Evolutionary conservation across 1,140 invertebrate genomes (phyloP).

Genomic region (Hypsibius dujardini): DNA sequence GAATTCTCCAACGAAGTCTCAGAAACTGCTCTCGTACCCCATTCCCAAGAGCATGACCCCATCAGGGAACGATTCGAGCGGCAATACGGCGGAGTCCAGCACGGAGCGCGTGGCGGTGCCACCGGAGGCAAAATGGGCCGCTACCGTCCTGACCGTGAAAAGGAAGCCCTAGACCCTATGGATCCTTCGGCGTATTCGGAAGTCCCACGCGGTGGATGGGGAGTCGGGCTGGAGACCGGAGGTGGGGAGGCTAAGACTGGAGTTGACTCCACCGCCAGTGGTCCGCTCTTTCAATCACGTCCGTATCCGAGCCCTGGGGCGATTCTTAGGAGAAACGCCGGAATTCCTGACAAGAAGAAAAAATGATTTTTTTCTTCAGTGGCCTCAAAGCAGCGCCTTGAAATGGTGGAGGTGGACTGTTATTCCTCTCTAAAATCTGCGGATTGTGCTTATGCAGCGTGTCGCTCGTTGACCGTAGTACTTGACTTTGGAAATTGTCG

Average conservation of each 20-base stretch:
- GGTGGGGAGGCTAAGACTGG: slow-evolving; percentile 62
- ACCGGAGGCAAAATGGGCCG: neutral
- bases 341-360: slow-evolving; percentile 20
- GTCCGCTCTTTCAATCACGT: slow-evolving; percentile 46
- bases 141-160: slow-evolving; percentile 18
- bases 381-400: too few species aligned
- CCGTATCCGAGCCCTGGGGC: slow-evolving; percentile 81
- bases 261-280: slow-evolving; percentile 70
- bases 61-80: neutral
- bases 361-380: slow-evolving; percentile 18
- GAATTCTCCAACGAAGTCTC: too few species aligned
- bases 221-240: slow-evolving; percentile 49
- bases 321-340: slow-evolving; percentile 42
- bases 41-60: slow-evolving; percentile 18
- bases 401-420: too few species aligned
- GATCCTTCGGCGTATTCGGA: slow-evolving; percentile 70
- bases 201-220: slow-evolving; percentile 57
- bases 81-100: neutral
- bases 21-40: too few species aligned
- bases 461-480: too few species aligned
- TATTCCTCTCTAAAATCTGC: too few species aligned
- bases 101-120: neutral
- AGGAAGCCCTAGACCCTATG: slow-evolving; percentile 62
- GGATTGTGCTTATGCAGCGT: too few species aligned
- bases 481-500: too few species aligned